Percentiles rank a stretch among this genome's conserved stretches.
Evolutionary conservation across 2,797 vertebrate genomes (phyloP).

Genomic region (Ctenochaetus hawaiiensis): DNA sequence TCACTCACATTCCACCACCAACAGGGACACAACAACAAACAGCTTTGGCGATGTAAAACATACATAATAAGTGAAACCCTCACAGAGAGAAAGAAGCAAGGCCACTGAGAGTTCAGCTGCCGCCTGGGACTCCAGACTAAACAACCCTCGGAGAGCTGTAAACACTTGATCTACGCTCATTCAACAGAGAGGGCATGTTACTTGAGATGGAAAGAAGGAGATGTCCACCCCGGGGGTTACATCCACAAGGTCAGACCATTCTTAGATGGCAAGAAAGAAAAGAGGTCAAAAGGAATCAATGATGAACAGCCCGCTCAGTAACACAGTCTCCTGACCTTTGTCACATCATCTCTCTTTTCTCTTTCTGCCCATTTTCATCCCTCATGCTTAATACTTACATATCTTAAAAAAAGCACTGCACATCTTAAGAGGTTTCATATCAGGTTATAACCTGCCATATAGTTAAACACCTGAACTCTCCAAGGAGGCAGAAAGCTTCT

Average conservation of each 20-base stretch:
- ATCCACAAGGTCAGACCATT: constrained; percentile 35
- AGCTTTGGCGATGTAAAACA: constrained; percentile 26
- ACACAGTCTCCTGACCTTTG: neutral
- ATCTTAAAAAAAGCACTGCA: neutral
- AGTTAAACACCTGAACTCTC: neutral
- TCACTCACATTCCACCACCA: constrained; percentile 27
- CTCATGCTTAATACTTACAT: neutral
- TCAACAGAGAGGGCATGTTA: constrained; percentile 38
- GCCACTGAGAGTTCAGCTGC: constrained; percentile 45
- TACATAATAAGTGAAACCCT: constrained; percentile 17
- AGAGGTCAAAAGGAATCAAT: neutral
- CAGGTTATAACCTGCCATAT: neutral
- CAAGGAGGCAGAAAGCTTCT: neutral
- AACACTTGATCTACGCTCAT: constrained; percentile 18
- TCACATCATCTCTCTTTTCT: neutral
- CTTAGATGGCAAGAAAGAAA: neutral
- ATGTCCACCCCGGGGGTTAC: constrained; percentile 33
- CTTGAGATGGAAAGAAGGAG: constrained; percentile 14
- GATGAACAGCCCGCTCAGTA: neutral
- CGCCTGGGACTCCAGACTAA: constrained; percentile 51
- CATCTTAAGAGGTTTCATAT: neutral
- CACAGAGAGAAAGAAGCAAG: neutral
- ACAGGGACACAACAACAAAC: constrained; percentile 41
- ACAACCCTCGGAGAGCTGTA: constrained; percentile 38
- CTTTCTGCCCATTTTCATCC: neutral